Evolutionary conservation across 2,888 invertebrate genomes (phyloP), one percentile per base, ranked within the genome.

Genomic region (Dryadula phaetusa): DNA sequence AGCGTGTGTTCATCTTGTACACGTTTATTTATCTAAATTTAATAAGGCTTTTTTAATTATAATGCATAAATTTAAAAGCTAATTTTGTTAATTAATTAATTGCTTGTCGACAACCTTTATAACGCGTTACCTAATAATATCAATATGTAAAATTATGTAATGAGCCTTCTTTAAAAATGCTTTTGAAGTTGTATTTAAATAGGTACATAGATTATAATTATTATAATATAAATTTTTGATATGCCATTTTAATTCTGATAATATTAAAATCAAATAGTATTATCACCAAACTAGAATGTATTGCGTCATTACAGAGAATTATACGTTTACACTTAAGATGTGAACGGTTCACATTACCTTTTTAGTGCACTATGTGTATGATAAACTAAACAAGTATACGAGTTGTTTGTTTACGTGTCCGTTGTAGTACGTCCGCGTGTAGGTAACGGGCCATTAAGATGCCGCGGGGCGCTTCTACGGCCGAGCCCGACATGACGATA

Each of bases 371-470:
- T 67, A 62, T 65, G 66, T 10, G 20, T 52, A 18, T 52, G 64
- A 67, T 66, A 61, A 67, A 69, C 62, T 46, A 54, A 65, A 69
- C 66, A 66, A 70, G 62, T 64, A 70, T 70, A 74, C 71, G 68
- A 68, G 79, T 85, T 87, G 89, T 91, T 91, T 91, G 87, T 91
- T 91, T 91, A 91, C 88, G 79, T 86, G 85, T 82, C 79, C 80
- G 74, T 62, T 80, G 86, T 90, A 88, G 87, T 89, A 89, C 77
- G 83, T 80, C 80, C 83, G 83, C 84, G 88, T 86, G 88, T 86
- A 85, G 81, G 82, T 87, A 87, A 87, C 86, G 87, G 87, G 75
- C 79, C 83, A 85, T 78, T 78, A 78, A 79, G 81, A 80, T 74
- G 79, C 78, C 79, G 82, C 83, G 82, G 80, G 82, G 80, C 72